Conservation (phyloP, 2,113 vertebrate species). For the Dromas ardeola region DNA sequence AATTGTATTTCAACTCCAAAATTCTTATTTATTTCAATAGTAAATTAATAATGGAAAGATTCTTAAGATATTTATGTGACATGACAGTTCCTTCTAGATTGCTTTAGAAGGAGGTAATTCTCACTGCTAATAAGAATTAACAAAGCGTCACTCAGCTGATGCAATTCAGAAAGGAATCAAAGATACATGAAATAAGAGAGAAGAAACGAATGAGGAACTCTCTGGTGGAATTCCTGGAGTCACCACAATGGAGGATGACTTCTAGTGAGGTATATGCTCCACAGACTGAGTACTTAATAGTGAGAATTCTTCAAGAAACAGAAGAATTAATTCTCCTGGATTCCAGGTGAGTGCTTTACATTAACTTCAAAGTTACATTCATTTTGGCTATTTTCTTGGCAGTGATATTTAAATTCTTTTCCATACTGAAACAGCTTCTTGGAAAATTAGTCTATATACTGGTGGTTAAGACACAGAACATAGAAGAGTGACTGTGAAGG, state of each 20-base stretch:
- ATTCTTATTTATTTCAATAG: neutral
- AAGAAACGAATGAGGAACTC: neutral
- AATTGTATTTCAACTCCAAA: neutral
- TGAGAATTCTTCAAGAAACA: neutral
- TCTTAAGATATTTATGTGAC: neutral
- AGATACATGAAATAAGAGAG: neutral
- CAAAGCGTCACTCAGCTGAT: neutral
- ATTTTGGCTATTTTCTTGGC: neutral
- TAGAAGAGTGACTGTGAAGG: neutral
- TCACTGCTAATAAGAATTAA: neutral
- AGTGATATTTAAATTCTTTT: neutral
- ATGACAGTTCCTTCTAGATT: neutral
- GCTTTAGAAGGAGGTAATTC: neutral
- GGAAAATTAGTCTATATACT: neutral
- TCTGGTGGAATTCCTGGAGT: neutral
- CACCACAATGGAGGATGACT: neutral
- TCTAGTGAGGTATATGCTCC: neutral
- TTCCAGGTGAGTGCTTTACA: neutral
- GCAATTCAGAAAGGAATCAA: neutral
- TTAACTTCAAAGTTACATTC: neutral
- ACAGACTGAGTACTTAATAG: neutral
- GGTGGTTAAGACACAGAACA: neutral
- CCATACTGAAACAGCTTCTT: neutral
- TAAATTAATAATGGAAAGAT: neutral
- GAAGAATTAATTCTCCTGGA: neutral